These are phyloP conservation scores for Morpho achilles DNA, from an alignment of 2,888 invertebrate species.

Conservation along the genomic window DNA sequence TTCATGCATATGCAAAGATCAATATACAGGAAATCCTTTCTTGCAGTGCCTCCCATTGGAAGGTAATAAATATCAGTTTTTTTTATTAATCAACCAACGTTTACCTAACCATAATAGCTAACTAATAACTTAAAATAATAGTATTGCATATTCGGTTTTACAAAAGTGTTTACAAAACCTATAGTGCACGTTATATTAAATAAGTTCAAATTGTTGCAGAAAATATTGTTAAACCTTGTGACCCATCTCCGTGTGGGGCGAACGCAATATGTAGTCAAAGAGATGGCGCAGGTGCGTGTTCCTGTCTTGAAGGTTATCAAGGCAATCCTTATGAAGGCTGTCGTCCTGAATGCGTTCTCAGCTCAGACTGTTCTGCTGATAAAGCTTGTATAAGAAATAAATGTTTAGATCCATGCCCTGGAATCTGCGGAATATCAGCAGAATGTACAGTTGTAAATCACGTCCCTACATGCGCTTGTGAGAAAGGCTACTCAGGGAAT, in stretches of 20 bases:
- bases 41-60: conserved; percentile 84
- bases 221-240: conserved; percentile 85
- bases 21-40: conserved; percentile 90
- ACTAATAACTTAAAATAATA: too few species aligned
- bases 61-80: conserved; percentile 44
- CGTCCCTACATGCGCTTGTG: conserved; percentile 90
- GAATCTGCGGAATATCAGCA: conserved; percentile 90
- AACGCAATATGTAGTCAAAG: conserved; percentile 89
- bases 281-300: conserved; percentile 89
- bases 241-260: conserved; percentile 92
- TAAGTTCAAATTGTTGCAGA: conserved; percentile 51
- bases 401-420: conserved; percentile 92
- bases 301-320: conserved; percentile 88
- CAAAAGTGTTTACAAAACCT: too few species aligned
- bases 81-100: not conserved
- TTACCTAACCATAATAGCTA: not conserved
- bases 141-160: too few species aligned
- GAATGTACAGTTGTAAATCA: conserved; percentile 92
- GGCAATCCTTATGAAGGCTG: conserved; percentile 93
- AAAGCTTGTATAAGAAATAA: conserved; percentile 90
- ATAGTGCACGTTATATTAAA: not conserved
- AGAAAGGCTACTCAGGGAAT: conserved; percentile 85
- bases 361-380: conserved; percentile 90
- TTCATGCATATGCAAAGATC: conserved; percentile 87
- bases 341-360: conserved; percentile 91